Evolutionary conservation across 2,113 vertebrate species (phyloP).

Genomic region (Pseudorasbora parva): DNA sequence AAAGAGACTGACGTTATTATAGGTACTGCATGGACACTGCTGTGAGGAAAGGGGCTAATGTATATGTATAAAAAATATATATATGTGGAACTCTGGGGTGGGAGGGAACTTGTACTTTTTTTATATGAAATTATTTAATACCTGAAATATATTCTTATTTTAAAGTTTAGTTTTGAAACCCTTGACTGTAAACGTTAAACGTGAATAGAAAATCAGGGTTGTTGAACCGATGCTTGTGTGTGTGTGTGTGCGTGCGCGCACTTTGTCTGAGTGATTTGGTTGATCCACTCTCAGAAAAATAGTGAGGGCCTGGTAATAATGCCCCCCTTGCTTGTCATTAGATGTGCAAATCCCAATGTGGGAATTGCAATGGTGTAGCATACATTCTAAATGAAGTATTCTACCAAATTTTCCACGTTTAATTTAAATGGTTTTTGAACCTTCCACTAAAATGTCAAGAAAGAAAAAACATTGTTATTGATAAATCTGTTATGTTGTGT

Average conservation of each 20-base stretch:
- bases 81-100: slow-evolving; percentile 55
- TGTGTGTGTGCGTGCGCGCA: slow-evolving; percentile 44
- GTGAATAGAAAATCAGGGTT: slow-evolving; percentile 57
- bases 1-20: slow-evolving; percentile 53
- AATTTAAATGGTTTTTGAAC: slow-evolving; percentile 53
- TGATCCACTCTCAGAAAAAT: slow-evolving; percentile 57
- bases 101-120: slow-evolving; percentile 67
- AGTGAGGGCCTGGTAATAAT: slow-evolving; percentile 27
- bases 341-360: slow-evolving; percentile 41
- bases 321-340: slow-evolving; percentile 25
- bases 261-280: slow-evolving; percentile 55
- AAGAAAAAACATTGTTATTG: slow-evolving; percentile 33
- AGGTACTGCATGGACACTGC: slow-evolving; percentile 65
- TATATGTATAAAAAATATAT: slow-evolving; percentile 59
- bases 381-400: slow-evolving; percentile 45
- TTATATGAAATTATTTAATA: slow-evolving; percentile 84
- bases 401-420: slow-evolving; percentile 39
- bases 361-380: slow-evolving; percentile 36
- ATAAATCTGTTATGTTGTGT: slow-evolving; percentile 31
- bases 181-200: slow-evolving; percentile 62
- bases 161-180: slow-evolving; percentile 69
- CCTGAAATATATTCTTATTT: slow-evolving; percentile 76
- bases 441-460: slow-evolving; percentile 44
- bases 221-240: slow-evolving; percentile 57
- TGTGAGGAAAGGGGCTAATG: slow-evolving; percentile 59